Percentiles rank a stretch among this genome's conserved stretches.
Conservation (phyloP, 2,797 vertebrate species). For the Xenentodon cancila region DNA sequence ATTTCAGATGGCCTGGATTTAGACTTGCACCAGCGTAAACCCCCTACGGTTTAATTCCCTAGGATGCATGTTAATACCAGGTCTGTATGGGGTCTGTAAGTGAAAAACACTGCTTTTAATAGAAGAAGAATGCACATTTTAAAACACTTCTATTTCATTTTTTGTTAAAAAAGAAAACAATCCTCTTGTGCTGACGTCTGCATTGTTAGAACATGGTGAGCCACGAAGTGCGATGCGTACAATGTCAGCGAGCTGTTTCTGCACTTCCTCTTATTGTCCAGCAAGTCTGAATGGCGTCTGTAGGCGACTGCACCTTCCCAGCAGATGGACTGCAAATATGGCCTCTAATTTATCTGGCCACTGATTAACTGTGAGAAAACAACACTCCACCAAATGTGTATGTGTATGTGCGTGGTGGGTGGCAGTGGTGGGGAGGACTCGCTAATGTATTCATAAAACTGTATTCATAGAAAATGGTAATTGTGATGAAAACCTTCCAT, state of each 20-base stretch:
- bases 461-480: slow-evolving; percentile 82
- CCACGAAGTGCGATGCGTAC: slow-evolving; percentile 61
- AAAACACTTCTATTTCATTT: too few relatives aligned
- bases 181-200: slow-evolving; percentile 50
- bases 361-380: slow-evolving; percentile 84
- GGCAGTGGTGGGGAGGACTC: slow-evolving; percentile 56
- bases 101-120: too few relatives aligned
- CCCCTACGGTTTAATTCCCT: too few relatives aligned
- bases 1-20: too few relatives aligned
- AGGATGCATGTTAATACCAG: too few relatives aligned
- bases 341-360: slow-evolving; percentile 83
- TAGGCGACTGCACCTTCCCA: slow-evolving; percentile 80
- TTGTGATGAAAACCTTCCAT: slow-evolving; percentile 74
- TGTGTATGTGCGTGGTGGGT: slow-evolving; percentile 55
- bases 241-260: slow-evolving; percentile 61
- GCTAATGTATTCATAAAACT: slow-evolving; percentile 86
- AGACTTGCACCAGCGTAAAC: too few relatives aligned
- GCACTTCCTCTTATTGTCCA: slow-evolving; percentile 80
- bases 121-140: too few relatives aligned
- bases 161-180: neutral
- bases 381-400: slow-evolving; percentile 81
- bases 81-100: too few relatives aligned
- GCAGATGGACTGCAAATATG: slow-evolving; percentile 86
- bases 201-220: slow-evolving; percentile 49
- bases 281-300: slow-evolving; percentile 73